phyloP scores from a whole-genome alignment of 2,888 invertebrate species.

The Nomada fucata region DNA sequence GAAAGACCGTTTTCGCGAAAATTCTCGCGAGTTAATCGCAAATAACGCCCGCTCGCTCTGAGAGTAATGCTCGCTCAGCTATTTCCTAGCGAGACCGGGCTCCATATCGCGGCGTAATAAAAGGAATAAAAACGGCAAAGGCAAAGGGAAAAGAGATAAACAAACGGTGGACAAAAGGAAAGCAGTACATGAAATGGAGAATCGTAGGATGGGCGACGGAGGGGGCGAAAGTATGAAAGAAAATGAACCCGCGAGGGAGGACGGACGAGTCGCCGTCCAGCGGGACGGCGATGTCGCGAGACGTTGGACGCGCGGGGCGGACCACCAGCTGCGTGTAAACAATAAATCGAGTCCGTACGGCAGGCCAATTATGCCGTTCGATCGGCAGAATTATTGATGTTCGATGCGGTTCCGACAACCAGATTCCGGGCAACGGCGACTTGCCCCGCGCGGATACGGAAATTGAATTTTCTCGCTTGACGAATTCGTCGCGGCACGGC shows the following conservation, averaged over 20 bases:
- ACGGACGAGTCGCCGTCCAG: not conserved
- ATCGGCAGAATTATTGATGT: slow-evolving; percentile 59
- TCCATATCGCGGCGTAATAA: slow-evolving; percentile 2
- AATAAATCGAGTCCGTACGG: slow-evolving; percentile 51
- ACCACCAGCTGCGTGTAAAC: slow-evolving; percentile 41
- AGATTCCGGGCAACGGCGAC: slow-evolving; percentile 36
- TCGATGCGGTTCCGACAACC: slow-evolving; percentile 46
- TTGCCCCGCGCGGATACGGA: slow-evolving; percentile 48
- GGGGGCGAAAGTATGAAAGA: too few species aligned
- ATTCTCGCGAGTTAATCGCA: slow-evolving; percentile 72
- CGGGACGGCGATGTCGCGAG: not conserved
- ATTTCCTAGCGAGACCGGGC: slow-evolving; percentile 25
- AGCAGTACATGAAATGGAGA: too few species aligned
- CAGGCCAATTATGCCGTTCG: slow-evolving; percentile 56
- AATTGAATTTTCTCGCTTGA: slow-evolving; percentile 67
- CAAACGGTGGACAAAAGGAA: too few species aligned
- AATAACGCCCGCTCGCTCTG: slow-evolving; percentile 54
- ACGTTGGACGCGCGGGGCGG: not conserved
- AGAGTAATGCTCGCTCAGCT: slow-evolving; percentile 44
- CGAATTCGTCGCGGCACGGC: slow-evolving; percentile 55
- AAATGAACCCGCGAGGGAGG: not conserved
- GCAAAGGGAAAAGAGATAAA: too few species aligned
- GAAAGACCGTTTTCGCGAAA: slow-evolving; percentile 69
- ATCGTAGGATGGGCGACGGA: too few species aligned
- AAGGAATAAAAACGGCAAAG: not conserved